Base-by-base conservation (phyloP, 2,888 invertebrate species). In the Sclerodermus sp. region DNA sequence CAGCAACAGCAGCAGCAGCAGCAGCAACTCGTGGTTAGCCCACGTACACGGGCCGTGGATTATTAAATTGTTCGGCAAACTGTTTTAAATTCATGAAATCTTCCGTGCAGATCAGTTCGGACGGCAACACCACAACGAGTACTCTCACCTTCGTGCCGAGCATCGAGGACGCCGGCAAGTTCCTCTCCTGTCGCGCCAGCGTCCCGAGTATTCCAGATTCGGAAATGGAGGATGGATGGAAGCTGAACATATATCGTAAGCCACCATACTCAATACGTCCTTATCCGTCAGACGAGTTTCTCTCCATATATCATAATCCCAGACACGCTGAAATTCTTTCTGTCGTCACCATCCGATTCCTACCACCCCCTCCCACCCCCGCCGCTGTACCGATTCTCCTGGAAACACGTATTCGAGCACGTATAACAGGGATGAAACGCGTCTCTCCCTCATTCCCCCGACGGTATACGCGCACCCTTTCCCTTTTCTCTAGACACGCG, bases 191-290 rank as follows among this genome's bases (percentile, higher is more conserved):
- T 77, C 84, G 88, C 48, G 91, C 88, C 9, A 89, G 89, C 65
- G 91, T 91, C 72, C 82, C 86, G 47, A 83, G 85, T 67, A 87
- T 93, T 67, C 84, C 86, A 1, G 87, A 88, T 70, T 87, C 89
- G 37, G 85, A 86, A 34, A 83, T 90, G 61, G 90, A 91, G 78
- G 90, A 91, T 70, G 85, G 85, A 53, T 91, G 90, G 90, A 87
- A 86, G 74, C 83, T 93, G 67, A 86, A 88, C 79, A 89, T 93
- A 67, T 86, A 90, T 75, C 92, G 93, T 93, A 81, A 90, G 92
- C 23, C 8, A 8, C 23, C 23, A 8, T 23, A 8, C 23, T 5
- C 23, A 5, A 8, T 23, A 23, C 23, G 4, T 23, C n/a, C n/a
- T n/a, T n/a, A 18, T 45, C 34, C 34, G n/a, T 14, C 4, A 4